Percentiles rank a stretch among this genome's conserved stretches.
Conservation (phyloP, 2,797 vertebrate genomes). For the Chaetodon trifasciatus region DNA sequence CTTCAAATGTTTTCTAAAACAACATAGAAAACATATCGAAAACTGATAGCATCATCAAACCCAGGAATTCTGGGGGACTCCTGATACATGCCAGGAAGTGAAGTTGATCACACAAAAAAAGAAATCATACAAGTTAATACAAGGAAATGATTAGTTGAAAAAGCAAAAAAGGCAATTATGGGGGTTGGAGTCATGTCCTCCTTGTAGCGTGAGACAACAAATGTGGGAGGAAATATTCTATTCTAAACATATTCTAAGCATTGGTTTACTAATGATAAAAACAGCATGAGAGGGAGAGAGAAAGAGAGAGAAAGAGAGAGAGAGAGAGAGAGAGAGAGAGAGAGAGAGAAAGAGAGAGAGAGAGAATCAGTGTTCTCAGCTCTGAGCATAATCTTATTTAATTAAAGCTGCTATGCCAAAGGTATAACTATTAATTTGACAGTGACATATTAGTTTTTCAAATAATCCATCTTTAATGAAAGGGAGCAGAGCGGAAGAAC, state of each 20-base stretch:
- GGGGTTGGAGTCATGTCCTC: neutral
- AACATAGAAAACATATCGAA: slow-evolving; percentile 1
- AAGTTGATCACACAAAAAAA: slow-evolving; percentile 27
- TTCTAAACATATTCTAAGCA: neutral
- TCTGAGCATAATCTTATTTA: slow-evolving; percentile 27
- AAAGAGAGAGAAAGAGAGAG: slow-evolving; percentile 6
- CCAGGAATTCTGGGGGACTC: neutral
- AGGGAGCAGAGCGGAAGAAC: slow-evolving; percentile 4
- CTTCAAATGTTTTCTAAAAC: neutral
- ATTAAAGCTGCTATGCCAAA: slow-evolving; percentile 32
- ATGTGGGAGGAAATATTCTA: slow-evolving; percentile 12
- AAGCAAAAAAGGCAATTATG: neutral
- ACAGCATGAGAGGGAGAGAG: neutral
- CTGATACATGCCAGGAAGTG: slow-evolving; percentile 11
- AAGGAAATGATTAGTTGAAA: neutral
- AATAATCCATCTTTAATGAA: slow-evolving; percentile 44
- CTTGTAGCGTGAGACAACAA: neutral
- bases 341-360: slow-evolving; percentile 4
- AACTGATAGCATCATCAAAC: slow-evolving; percentile 12
- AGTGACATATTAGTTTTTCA: slow-evolving; percentile 25
- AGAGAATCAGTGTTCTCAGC: slow-evolving; percentile 8
- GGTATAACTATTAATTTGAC: slow-evolving; percentile 29
- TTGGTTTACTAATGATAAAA: slow-evolving; percentile 24
- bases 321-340: slow-evolving; percentile 7
- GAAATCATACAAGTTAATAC: slow-evolving; percentile 15